Evolutionary conservation across 2,888 invertebrate species (phyloP), one percentile per base, ranked within the genome.

Genomic region (Lacanobia wlatinum): DNA sequence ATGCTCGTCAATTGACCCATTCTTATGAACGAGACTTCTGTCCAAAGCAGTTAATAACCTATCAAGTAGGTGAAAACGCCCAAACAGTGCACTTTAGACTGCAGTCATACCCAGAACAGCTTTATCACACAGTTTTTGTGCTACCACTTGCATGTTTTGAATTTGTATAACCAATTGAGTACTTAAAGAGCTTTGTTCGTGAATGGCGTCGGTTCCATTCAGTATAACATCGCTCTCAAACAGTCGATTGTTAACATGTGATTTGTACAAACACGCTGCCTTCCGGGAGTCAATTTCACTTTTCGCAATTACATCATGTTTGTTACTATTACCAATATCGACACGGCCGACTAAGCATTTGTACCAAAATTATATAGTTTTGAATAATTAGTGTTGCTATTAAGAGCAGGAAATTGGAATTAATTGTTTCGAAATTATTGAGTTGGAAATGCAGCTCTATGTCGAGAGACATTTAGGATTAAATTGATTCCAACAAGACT

Each of bases 241-340:
- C 79, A 84, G 70, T 71, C 73, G 78, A 81, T 86, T 83, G 80
- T 86, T 87, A 75, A 73, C 73, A 79, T 83, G 68, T 81, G 78
- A 80, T 84, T 83, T 78, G 79, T 81, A 63, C 73, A 80, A 82
- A 83, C 80, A 81, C 61, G 67, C 73, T 76, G 73, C 78, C 78
- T 85, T 84, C 86, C 84, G 87, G 87, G 76, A 83, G 72, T 77
- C 80, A 89, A 89, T 91, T 91, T 91, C 89, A 89, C 91, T 91
- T 90, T 90, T 90, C 83, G 86, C 86, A 86, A 87, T 84, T 73
- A 78, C 84, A 79, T 84, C 76, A 86, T 78, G 70, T 82, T 83
- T 72, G 66, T 80, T 76, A 76, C 75, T 62, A 77, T 78, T 77
- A 76, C 70, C 65, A 78, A 80, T 66, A 70, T 69, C 76, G 76